Conservation (phyloP, 2,888 invertebrate species). For the Apotomis turbidana region DNA sequence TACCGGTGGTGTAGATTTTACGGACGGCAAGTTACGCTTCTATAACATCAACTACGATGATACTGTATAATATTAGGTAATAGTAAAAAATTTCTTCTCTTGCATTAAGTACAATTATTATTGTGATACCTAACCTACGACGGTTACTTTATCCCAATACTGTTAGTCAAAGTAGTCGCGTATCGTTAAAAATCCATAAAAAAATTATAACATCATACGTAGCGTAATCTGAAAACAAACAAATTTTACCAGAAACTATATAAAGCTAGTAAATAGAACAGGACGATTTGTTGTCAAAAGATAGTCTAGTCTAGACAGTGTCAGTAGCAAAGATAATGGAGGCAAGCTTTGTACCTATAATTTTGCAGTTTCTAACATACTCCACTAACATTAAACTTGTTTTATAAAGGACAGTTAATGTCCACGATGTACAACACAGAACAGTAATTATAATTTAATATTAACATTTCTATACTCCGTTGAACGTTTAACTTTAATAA, state of each 20-base stretch:
- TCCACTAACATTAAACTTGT: not conserved
- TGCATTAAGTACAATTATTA: no score
- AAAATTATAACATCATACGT: no score
- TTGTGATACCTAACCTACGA: no score
- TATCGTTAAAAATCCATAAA: no score
- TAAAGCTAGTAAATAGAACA: not conserved
- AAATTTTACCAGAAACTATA: not conserved
- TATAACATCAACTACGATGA: no score
- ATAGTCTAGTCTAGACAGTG: slow-evolving; percentile 6
- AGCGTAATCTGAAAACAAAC: no score
- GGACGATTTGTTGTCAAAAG: not conserved
- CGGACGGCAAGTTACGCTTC: slow-evolving; percentile 16
- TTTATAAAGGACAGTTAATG: not conserved
- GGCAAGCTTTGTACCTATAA: not conserved
- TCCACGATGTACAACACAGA: not conserved
- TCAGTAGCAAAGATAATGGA: slow-evolving; percentile 9
- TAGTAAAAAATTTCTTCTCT: no score
- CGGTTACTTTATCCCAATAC: no score
- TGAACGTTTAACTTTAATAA: slow-evolving; percentile 4
- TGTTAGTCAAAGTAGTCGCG: no score
- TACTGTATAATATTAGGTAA: no score
- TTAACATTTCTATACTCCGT: not conserved
- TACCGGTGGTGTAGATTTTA: slow-evolving; percentile 21
- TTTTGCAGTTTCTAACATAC: not conserved
- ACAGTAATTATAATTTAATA: not conserved